A percentile compares a stretch with the other conserved stretches of the same genome.
Evolutionary conservation across 2,797 vertebrate species (phyloP).

Genomic region (Ciconia nigra): DNA sequence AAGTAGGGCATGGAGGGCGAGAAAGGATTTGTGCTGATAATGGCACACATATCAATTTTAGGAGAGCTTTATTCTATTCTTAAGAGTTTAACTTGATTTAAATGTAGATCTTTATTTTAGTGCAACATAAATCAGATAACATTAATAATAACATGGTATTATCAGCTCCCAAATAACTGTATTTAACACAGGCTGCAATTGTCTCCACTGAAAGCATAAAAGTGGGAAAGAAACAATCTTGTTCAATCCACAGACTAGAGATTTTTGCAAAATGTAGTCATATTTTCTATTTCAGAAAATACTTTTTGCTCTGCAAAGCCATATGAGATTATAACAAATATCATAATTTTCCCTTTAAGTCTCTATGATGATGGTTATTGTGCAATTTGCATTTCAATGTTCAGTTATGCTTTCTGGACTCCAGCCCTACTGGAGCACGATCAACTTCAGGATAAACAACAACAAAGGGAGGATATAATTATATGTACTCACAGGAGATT

Average conservation of each 20-base stretch:
- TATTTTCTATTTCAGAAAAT: not conserved
- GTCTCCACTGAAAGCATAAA: not conserved
- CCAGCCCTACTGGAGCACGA: not conserved
- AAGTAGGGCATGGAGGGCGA: not conserved
- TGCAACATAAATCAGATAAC: not conserved
- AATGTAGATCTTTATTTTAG: not conserved
- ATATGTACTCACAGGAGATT: not conserved
- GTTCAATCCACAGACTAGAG: not conserved
- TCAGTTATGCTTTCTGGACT: not conserved
- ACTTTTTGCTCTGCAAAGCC: not conserved
- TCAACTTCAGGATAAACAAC: constrained; percentile 25
- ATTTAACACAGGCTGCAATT: not conserved
- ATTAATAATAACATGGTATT: not conserved
- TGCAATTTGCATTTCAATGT: constrained; percentile 42
- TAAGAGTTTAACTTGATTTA: not conserved
- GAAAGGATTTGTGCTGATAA: not conserved
- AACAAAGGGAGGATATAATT: constrained; percentile 22
- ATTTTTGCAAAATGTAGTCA: not conserved
- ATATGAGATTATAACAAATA: not conserved
- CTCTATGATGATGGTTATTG: not conserved
- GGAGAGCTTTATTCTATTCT: not conserved
- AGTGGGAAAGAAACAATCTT: not conserved
- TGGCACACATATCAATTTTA: not conserved
- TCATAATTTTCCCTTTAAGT: not conserved
- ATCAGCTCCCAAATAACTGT: not conserved